phyloP scores from a whole-genome alignment of 2,113 vertebrate genomes.

The Saimiri boliviensis region DNA sequence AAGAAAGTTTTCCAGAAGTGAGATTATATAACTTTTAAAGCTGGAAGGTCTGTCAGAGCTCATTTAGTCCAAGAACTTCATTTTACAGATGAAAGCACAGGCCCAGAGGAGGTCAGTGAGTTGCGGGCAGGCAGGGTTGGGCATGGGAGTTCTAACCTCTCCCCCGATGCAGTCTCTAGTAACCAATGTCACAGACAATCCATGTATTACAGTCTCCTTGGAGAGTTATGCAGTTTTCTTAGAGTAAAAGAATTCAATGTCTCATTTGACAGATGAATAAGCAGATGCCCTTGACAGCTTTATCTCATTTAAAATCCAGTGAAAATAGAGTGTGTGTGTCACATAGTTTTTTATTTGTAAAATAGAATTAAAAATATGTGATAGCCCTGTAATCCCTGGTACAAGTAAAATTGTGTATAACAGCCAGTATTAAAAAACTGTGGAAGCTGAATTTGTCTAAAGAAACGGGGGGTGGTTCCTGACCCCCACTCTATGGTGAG shows the following conservation, averaged over 20 bases:
- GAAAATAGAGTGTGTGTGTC: neutral
- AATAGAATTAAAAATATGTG: neutral
- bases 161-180: neutral
- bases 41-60: neutral
- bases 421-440: neutral
- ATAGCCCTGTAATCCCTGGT: neutral
- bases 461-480: neutral
- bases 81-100: neutral
- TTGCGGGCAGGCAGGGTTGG: neutral
- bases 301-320: neutral
- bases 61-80: conserved; percentile 1
- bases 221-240: neutral
- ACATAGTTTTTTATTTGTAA: neutral
- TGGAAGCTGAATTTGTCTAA: neutral
- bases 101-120: neutral
- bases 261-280: neutral
- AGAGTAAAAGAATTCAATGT: neutral
- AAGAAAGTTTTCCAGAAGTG: neutral
- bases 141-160: no score
- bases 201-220: neutral
- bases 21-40: neutral
- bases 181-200: neutral
- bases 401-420: neutral
- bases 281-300: neutral
- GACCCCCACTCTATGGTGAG: neutral